These are phyloP conservation scores for Heptranchias perlo DNA, from an alignment of 2,113 vertebrate genomes.

Conservation along the genomic window DNA sequence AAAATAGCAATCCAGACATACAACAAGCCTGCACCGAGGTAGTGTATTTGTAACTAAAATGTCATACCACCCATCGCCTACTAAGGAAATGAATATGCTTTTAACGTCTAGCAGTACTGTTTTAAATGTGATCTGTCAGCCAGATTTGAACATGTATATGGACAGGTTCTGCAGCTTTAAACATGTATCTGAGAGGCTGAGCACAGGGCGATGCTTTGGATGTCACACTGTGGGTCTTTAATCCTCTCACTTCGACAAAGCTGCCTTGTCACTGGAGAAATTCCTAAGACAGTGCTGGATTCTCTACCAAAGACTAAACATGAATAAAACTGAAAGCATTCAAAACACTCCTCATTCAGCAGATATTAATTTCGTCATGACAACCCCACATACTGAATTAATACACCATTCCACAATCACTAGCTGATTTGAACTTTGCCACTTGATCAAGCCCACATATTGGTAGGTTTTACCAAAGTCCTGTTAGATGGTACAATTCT, in stretches of 20 bases:
- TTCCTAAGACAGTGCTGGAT: slow-evolving; percentile 55
- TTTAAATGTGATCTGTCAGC: slow-evolving; percentile 27
- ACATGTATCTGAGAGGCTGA: slow-evolving; percentile 37
- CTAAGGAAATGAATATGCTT: slow-evolving; percentile 27
- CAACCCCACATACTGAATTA: not conserved
- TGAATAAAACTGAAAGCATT: slow-evolving; percentile 53
- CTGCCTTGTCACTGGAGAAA: slow-evolving; percentile 53
- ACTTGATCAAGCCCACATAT: not conserved
- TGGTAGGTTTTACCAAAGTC: not conserved
- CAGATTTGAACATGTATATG: not conserved
- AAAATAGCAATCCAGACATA: not conserved
- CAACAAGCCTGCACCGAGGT: not conserved
- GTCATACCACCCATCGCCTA: not conserved
- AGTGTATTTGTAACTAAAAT: not conserved
- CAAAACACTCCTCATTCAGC: slow-evolving; percentile 58
- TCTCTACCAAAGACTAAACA: slow-evolving; percentile 54
- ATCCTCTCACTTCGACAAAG: slow-evolving; percentile 54
- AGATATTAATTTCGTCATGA: slow-evolving; percentile 61
- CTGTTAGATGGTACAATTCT: not conserved
- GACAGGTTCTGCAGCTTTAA: not conserved
- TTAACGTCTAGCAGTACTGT: not conserved
- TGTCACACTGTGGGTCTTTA: slow-evolving; percentile 47
- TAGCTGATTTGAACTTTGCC: not conserved
- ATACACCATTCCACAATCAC: not conserved
- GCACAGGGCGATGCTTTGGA: slow-evolving; percentile 48